These are phyloP conservation scores for Psilopsiagon aurifrons DNA, from an alignment of 2,113 vertebrate genomes.

Conservation along the genomic window DNA sequence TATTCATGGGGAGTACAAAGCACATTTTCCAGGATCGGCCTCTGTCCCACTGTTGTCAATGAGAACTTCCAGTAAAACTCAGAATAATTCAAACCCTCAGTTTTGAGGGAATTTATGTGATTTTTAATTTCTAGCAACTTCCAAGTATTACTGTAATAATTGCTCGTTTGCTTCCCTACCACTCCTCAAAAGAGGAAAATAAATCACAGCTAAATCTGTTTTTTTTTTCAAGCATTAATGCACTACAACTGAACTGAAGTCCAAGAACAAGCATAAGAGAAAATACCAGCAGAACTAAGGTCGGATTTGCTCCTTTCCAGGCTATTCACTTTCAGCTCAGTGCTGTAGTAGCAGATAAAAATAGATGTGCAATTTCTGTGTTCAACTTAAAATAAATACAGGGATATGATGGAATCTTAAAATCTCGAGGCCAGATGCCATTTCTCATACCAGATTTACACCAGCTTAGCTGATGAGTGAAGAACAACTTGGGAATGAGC, in stretches of 20 bases:
- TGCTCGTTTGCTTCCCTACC: neutral
- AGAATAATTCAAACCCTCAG: neutral
- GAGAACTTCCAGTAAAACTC: neutral
- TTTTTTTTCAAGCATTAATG: neutral
- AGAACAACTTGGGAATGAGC: neutral
- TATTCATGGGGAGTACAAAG: neutral
- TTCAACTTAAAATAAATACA: neutral
- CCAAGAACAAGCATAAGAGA: neutral
- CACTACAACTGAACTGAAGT: neutral
- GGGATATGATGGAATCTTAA: neutral
- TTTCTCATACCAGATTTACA: neutral
- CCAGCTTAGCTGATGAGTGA: neutral
- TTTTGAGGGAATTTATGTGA: neutral
- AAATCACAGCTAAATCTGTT: neutral
- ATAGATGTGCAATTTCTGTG: neutral
- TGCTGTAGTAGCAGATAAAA: neutral
- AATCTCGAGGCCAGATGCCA: neutral
- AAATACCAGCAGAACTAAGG: neutral
- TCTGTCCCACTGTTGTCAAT: neutral
- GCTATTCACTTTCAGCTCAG: neutral
- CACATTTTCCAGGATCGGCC: neutral
- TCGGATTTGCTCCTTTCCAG: neutral
- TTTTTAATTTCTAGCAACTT: conserved; percentile 4
- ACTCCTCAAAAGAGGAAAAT: neutral
- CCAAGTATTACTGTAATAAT: neutral